Conservation (phyloP, 2,113 vertebrate genomes). For the Pogona vitticeps region DNA sequence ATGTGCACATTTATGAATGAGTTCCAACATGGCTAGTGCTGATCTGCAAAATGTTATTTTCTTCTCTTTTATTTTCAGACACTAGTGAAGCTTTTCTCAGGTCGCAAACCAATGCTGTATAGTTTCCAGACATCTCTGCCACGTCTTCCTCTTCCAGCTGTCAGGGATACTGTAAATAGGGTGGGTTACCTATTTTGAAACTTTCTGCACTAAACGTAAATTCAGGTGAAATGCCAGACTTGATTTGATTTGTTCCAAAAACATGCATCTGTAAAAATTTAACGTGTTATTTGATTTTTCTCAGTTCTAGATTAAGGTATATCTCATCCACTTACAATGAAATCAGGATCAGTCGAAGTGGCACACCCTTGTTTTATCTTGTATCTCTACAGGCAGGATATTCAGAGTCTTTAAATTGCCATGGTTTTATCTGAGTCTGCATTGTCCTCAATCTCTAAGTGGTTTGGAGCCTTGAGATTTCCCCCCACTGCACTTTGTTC, state of each 20-base stretch:
- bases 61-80: slow-evolving; percentile 67
- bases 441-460: neutral
- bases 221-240: neutral
- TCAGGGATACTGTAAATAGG: slow-evolving; percentile 87
- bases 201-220: neutral
- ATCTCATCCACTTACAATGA: neutral
- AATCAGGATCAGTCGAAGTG: neutral
- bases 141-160: slow-evolving; percentile 85
- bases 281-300: slow-evolving; percentile 3
- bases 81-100: slow-evolving; percentile 92
- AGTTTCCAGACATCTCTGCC: slow-evolving; percentile 96
- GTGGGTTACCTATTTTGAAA: slow-evolving; percentile 68
- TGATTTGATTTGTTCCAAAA: neutral
- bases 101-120: slow-evolving; percentile 94
- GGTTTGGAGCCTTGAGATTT: neutral
- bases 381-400: neutral
- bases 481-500: neutral
- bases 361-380: neutral
- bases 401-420: neutral
- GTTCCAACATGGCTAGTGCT: neutral
- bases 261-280: neutral
- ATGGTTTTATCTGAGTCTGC: neutral
- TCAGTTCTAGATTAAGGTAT: neutral
- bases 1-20: neutral
- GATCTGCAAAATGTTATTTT: neutral